Percentiles rank a stretch among this genome's conserved stretches.
These are phyloP conservation scores for Acronicta alni DNA, from an alignment of 2,888 invertebrate species.

Conservation along the genomic window DNA sequence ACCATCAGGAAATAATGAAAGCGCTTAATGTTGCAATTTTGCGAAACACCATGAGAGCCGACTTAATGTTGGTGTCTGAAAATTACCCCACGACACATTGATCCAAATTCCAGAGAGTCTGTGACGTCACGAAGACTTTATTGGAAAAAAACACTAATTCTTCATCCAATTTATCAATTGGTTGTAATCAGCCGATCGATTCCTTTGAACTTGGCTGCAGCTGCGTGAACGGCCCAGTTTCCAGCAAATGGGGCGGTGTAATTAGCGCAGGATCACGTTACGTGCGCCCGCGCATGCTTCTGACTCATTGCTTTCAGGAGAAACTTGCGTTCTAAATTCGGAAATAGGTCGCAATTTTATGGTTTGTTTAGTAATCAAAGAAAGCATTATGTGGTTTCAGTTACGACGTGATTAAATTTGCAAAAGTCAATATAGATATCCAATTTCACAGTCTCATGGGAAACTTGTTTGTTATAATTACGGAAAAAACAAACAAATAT, in stretches of 20 bases:
- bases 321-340: conserved; percentile 45
- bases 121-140: conserved; percentile 37
- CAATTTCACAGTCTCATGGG: background rate
- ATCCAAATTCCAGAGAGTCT: conserved; percentile 18
- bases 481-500: too few relatives aligned
- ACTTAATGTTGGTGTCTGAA: conserved; percentile 19
- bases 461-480: too few relatives aligned
- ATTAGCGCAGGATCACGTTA: conserved; percentile 67
- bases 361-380: conserved; percentile 24
- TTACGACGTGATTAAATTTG: too few relatives aligned
- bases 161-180: conserved; percentile 74
- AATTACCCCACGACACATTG: conserved; percentile 25
- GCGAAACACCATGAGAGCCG: conserved; percentile 43
- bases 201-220: conserved; percentile 62
- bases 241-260: conserved; percentile 59
- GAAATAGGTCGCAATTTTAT: conserved; percentile 43
- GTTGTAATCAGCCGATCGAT: conserved; percentile 70
- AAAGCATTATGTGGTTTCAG: background rate
- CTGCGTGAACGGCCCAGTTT: conserved; percentile 59
- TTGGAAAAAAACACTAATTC: conserved; percentile 18
- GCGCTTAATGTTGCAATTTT: conserved; percentile 46
- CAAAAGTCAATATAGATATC: background rate
- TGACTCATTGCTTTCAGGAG: conserved; percentile 52
- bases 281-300: conserved; percentile 52
- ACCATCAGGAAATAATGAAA: conserved; percentile 45